A percentile compares a stretch with the other conserved stretches of the same genome.
phyloP scores from a whole-genome alignment of 2,888 invertebrate genomes.

The Drosophila paranaensis region DNA sequence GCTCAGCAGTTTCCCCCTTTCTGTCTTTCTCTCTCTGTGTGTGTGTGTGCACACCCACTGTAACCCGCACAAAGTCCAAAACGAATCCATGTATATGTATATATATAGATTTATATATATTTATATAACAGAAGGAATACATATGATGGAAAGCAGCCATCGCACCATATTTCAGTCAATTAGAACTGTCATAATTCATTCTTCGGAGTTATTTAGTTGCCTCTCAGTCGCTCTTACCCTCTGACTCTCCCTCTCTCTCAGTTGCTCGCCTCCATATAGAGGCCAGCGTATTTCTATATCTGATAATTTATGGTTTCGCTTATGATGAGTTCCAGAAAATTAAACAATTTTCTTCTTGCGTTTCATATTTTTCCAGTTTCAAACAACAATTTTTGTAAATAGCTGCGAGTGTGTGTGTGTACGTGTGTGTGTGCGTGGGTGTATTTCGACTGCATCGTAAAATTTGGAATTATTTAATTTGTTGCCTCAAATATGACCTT shows the following conservation, averaged over 20 bases:
- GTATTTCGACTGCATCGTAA: constrained; percentile 29
- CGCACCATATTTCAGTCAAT: constrained; percentile 84
- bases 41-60: constrained; percentile 26
- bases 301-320: constrained; percentile 81
- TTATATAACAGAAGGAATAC: constrained; percentile 16
- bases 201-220: constrained; percentile 81
- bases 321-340: constrained; percentile 84
- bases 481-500: constrained; percentile 32
- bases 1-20: constrained; percentile 6
- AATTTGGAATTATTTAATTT: constrained; percentile 54
- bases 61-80: constrained; percentile 56
- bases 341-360: constrained; percentile 71
- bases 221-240: constrained; percentile 21
- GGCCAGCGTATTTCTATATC: constrained; percentile 46
- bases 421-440: constrained; percentile 12
- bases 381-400: constrained; percentile 44
- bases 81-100: constrained; percentile 8
- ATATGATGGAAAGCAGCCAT: constrained; percentile 81
- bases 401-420: constrained; percentile 21
- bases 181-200: constrained; percentile 84
- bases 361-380: constrained; percentile 42
- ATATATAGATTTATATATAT: constrained; percentile 1
- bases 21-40: background rate
- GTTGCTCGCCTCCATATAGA: background rate
- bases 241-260: background rate